phyloP scores from a whole-genome alignment of 2,888 invertebrate species.

The Halictus ligatus region DNA sequence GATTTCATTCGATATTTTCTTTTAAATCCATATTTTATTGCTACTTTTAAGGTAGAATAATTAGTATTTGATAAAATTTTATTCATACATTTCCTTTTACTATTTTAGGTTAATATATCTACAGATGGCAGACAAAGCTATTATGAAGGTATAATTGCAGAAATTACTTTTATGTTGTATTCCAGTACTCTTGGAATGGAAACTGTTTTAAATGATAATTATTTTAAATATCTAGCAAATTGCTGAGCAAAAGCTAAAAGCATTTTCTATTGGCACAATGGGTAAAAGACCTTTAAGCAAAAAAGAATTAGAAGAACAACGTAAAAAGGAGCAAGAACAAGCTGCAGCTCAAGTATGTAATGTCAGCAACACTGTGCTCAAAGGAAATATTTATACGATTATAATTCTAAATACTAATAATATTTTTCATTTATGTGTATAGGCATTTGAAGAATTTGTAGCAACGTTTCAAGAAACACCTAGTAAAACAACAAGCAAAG shows the following conservation, averaged over 20 bases:
- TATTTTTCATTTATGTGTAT: constrained; percentile 6
- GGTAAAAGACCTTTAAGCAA: constrained; percentile 91
- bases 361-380: background rate
- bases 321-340: constrained; percentile 94
- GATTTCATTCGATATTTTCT: background rate
- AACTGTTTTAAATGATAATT: constrained; percentile 6
- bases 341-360: constrained; percentile 93
- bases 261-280: constrained; percentile 91
- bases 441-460: constrained; percentile 98
- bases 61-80: background rate
- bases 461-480: constrained; percentile 97
- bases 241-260: constrained; percentile 90
- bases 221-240: constrained; percentile 84
- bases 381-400: background rate
- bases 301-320: constrained; percentile 93
- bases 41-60: background rate
- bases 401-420: background rate
- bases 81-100: background rate
- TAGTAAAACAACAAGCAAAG: constrained; percentile 91
- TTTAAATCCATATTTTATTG: background rate
- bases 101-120: constrained; percentile 64
- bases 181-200: background rate
- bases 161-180: constrained; percentile 27
- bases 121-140: constrained; percentile 82
- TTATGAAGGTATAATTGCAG: constrained; percentile 79